Evolutionary conservation across 2,797 vertebrate species (phyloP), one percentile per base, ranked within the genome.

Genomic region (Centroberyx gerrardi): DNA sequence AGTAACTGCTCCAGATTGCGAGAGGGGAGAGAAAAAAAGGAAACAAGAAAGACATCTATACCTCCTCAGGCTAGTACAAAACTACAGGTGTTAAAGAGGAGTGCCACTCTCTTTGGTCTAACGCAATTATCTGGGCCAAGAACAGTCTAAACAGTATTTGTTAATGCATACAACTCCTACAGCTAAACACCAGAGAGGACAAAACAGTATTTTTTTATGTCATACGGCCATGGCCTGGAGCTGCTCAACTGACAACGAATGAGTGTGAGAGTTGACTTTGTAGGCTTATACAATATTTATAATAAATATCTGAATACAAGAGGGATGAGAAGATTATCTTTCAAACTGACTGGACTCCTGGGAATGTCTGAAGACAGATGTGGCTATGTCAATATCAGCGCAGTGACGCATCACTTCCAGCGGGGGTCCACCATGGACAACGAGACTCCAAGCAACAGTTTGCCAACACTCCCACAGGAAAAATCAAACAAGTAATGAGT

Each of bases 291-390:
- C 62, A 84, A 73, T 58, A 74, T 76, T 80, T 72, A 82, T 5
- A 48, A 13, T 48, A 14, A 48, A 17, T 10, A 48, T 48, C 4
- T 78, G 14, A 76, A 64, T 33, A 60, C 44, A 66, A 66, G 36
- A 36, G 28, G 44, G 67, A 79, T 83, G 66, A 76, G 48, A 63
- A 56, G 71, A 83, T 80, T 80, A 82, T 58, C 62, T 60, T 62
- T 61, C 68, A 52, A 31, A 61, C 29, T 15, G 59, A 71, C 36
- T 51, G 44, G 51, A 61, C 70, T 22, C 36, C 48, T 62, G 61
- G 46, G 66, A 51, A 40, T 59, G 33, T 75, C 13, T 49, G 4
- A 65, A 31, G 18, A 62, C 44, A 29, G 55, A 62, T 14, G n/a
- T 53, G 55, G 46, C 17, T 62, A 33, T 33, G 58, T 68, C 33